Conservation (phyloP, 2,113 vertebrate species). For the Beaufortia kweichowensis region DNA sequence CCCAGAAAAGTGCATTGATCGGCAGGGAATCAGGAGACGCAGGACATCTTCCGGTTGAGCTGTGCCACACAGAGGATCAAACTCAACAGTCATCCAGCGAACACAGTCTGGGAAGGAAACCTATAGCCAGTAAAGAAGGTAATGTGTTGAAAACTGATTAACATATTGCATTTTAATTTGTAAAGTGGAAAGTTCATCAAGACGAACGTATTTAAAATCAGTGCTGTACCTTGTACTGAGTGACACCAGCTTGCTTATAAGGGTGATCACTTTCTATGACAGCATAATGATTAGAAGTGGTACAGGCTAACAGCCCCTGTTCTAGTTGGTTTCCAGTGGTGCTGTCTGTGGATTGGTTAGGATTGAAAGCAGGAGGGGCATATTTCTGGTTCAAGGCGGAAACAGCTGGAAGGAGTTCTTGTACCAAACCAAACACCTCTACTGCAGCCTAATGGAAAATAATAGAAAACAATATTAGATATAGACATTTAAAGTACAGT, state of each 20-base stretch:
- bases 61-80: slow-evolving; percentile 94
- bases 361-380: slow-evolving; percentile 96
- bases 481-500: too few relatives aligned
- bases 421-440: slow-evolving; percentile 95
- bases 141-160: neutral
- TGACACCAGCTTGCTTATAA: slow-evolving; percentile 92
- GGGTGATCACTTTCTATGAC: slow-evolving; percentile 97
- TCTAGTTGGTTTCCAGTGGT: slow-evolving; percentile 96
- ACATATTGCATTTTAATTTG: slow-evolving; percentile 5
- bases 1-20: slow-evolving; percentile 82
- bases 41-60: slow-evolving; percentile 95
- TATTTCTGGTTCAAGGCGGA: slow-evolving; percentile 98
- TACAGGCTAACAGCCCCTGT: slow-evolving; percentile 93
- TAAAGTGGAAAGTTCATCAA: neutral
- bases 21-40: slow-evolving; percentile 90
- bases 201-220: neutral
- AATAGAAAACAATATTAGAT: too few relatives aligned
- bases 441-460: slow-evolving; percentile 84
- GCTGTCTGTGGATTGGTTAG: slow-evolving; percentile 98
- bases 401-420: slow-evolving; percentile 92
- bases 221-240: slow-evolving; percentile 87
- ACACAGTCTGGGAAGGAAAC: slow-evolving; percentile 98
- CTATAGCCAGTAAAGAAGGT: slow-evolving; percentile 61
- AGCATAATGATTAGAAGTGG: slow-evolving; percentile 94
- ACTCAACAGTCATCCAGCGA: slow-evolving; percentile 94